Conservation (phyloP, 2,888 invertebrate genomes). For the Cerastis rubricosa region DNA sequence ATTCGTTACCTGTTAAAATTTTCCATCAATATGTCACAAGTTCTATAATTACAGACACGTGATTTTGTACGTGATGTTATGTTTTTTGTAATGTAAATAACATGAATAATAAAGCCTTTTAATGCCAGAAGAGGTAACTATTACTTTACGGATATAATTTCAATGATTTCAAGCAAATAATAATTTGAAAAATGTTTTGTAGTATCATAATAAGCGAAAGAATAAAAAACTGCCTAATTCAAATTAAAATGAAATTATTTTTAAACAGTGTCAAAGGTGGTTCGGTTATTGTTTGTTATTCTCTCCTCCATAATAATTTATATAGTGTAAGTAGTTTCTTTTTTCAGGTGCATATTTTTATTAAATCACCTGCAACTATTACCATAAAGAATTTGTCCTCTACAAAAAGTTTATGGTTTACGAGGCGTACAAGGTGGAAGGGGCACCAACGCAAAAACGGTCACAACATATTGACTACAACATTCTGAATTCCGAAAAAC, state of each 20-base stretch:
- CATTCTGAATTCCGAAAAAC: no score
- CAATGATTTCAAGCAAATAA: no score
- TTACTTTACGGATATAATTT: no score
- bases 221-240: background rate
- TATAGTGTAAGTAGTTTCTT: background rate
- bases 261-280: background rate
- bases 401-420: background rate
- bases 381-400: background rate
- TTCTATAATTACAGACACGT: no score
- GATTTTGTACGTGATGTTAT: no score
- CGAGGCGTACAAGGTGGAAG: background rate
- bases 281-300: background rate
- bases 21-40: background rate
- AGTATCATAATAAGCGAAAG: background rate
- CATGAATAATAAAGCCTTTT: no score
- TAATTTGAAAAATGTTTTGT: no score
- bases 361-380: background rate
- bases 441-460: no score
- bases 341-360: background rate
- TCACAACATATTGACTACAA: no score
- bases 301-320: background rate
- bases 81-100: background rate
- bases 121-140: no score
- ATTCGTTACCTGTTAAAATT: slow-evolving; percentile 27
- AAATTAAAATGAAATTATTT: background rate